phyloP scores from a whole-genome alignment of 2,113 vertebrate genomes.

The Azemiops feae region DNA sequence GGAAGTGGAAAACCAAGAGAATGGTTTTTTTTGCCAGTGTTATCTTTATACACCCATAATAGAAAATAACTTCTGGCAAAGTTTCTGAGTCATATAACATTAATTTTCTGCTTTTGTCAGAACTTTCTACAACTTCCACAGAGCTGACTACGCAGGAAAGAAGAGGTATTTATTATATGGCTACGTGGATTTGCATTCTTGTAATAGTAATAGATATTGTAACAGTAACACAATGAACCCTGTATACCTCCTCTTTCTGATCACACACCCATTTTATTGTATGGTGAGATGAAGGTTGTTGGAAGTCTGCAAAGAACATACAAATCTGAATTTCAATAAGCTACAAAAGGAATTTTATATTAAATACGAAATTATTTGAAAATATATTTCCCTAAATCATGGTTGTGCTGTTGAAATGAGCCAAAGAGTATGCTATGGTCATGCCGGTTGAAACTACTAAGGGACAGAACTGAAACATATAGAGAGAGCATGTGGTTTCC shows the following conservation, averaged over 20 bases:
- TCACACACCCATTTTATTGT: background rate
- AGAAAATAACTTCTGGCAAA: background rate
- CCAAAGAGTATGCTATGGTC: too few relatives aligned
- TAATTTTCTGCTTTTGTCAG: background rate
- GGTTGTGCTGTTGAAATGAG: too few relatives aligned
- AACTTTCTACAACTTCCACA: background rate
- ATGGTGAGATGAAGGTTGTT: background rate
- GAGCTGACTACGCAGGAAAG: background rate
- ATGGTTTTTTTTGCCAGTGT: background rate
- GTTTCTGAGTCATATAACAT: background rate
- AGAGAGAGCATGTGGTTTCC: background rate
- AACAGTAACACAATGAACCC: background rate
- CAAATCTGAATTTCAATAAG: background rate
- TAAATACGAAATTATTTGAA: too few relatives aligned
- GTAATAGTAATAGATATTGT: background rate
- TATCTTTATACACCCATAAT: background rate
- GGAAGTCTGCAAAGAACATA: background rate
- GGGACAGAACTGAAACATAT: background rate
- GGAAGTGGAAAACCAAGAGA: background rate
- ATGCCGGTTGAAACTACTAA: background rate
- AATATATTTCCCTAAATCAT: too few relatives aligned
- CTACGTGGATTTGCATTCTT: background rate
- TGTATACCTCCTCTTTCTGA: background rate
- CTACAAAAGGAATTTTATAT: too few relatives aligned
- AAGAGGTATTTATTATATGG: background rate